A percentile compares a stretch with the other conserved stretches of the same genome.
phyloP scores from a whole-genome alignment of 2,113 vertebrate species.

The Stegastes partitus region DNA sequence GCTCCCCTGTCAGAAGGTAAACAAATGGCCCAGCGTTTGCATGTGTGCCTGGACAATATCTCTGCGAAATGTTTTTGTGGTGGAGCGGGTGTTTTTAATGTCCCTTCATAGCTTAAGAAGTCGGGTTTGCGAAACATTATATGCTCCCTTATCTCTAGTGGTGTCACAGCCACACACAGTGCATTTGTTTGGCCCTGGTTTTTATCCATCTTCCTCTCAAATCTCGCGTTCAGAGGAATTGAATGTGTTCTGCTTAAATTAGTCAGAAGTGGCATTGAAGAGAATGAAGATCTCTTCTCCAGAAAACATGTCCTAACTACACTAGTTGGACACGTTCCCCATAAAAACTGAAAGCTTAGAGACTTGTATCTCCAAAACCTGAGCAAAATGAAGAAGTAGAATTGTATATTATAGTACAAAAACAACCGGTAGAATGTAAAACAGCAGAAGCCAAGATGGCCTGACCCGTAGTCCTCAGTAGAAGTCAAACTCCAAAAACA shows the following conservation, averaged over 20 bases:
- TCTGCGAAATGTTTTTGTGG: conserved; percentile 3
- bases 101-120: neutral
- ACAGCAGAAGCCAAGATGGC: no score
- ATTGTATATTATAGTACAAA: no score
- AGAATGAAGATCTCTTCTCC: neutral
- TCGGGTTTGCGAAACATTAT: neutral
- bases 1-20: conserved; percentile 52
- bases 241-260: neutral
- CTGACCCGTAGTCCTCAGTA: no score
- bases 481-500: no score
- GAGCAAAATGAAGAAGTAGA: neutral
- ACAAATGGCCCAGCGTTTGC: conserved; percentile 49
- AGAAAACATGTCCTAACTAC: neutral
- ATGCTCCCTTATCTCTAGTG: neutral
- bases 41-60: neutral
- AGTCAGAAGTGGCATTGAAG: neutral
- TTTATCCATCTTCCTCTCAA: neutral
- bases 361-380: neutral
- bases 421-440: neutral
- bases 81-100: neutral
- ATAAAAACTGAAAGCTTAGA: neutral
- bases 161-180: neutral
- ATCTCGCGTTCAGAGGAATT: neutral
- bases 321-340: no score
- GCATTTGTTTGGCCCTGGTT: neutral